phyloP scores from a whole-genome alignment of 2,797 vertebrate genomes.

The Podarcis lilfordi region DNA sequence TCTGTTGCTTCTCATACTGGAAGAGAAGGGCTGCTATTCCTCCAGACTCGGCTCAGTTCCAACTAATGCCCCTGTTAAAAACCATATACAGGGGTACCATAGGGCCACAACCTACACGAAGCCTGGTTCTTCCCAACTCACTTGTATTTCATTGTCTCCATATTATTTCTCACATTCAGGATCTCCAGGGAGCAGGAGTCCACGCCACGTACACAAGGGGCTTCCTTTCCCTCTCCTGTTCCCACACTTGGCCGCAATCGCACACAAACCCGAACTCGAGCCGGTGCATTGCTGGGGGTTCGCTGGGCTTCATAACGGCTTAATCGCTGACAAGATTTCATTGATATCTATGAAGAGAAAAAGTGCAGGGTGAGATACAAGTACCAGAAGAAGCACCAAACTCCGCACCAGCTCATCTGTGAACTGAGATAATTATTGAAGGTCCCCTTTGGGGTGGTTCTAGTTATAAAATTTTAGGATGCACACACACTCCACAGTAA shows the following conservation, averaged over 20 bases:
- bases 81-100: background rate
- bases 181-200: slow-evolving; percentile 87
- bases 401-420: background rate
- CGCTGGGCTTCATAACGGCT: slow-evolving; percentile 49
- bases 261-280: slow-evolving; percentile 87
- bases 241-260: slow-evolving; percentile 86
- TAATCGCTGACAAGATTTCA: slow-evolving; percentile 50
- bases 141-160: slow-evolving; percentile 90
- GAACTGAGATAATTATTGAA: background rate
- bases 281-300: slow-evolving; percentile 48
- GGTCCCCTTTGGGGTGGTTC: background rate
- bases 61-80: background rate
- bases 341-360: background rate
- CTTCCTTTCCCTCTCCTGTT: slow-evolving; percentile 76
- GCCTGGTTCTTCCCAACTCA: slow-evolving; percentile 66
- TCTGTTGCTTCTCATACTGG: background rate
- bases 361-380: background rate
- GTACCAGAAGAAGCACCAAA: background rate
- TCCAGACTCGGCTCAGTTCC: background rate
- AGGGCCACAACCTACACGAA: background rate
- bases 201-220: slow-evolving; percentile 84
- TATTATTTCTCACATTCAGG: slow-evolving; percentile 90
- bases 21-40: too few species aligned
- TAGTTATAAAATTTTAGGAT: too few species aligned
- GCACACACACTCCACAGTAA: too few species aligned